Evolutionary conservation across 2,888 invertebrate species (phyloP), one percentile per base, ranked within the genome.

Genomic region (Lucinisca nassula): DNA sequence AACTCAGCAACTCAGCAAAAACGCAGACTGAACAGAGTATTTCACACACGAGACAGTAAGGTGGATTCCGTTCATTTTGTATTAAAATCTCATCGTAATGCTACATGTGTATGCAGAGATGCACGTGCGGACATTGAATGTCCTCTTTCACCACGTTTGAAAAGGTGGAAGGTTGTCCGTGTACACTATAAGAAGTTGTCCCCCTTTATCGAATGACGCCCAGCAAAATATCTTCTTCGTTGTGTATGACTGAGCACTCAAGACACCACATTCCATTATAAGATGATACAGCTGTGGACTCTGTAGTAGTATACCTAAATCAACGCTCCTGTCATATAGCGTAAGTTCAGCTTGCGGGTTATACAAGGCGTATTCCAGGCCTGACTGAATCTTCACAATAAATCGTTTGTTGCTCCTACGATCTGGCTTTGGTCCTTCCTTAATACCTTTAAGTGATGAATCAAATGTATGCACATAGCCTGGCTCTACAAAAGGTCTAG

Each of bases 171-270:
- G 58, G 35, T 49, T 79, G 32, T 84, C 82, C 12, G 77, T 82
- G 27, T 76, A 35, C 27, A 87, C 75, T 21, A 78, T 72, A 0
- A 87, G 35, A 45, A 72, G 27, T 30, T 27, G 4, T 0, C 87
- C 84, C 17, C 30, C 10, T 49, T 77, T 40, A 27, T 84, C 67
- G 74, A 84, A 87, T 24, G 81, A 84, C 24, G 87, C 87, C 79
- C 82, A 87, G 75, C 84, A 87, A 32, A 75, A 87, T 70, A 87
- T 87, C 32, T 84, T 84, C 72, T 87, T 87, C n/a, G 76, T 70
- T 35, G 79, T 72, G 0, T 82, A 32, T 73, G n/a, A 72, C 0
- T 55, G 27, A 21, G 45, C 81, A 67, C 74, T 72, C 12, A 87
- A 27, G 27, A 84, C 45, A 12, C 87, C 87, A 49, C 87, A 87